Evolutionary conservation across 2,797 vertebrate species (phyloP).

Genomic region (Acipenser oxyrinchus): DNA sequence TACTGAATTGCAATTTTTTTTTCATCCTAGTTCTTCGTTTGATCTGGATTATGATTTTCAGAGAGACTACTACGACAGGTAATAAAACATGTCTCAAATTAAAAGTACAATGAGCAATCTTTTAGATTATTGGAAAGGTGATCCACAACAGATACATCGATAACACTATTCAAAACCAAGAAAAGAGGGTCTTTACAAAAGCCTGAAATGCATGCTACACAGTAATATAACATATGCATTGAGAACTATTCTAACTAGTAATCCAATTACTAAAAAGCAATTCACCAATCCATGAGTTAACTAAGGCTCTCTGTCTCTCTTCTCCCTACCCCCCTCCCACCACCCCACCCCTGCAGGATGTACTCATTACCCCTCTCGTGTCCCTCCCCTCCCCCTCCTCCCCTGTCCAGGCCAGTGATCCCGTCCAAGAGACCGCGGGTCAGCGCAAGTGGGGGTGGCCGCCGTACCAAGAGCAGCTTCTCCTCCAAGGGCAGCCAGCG

Average conservation of each 20-base stretch:
- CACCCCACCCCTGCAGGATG: conserved; percentile 63
- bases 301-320: neutral
- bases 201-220: neutral
- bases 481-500: conserved; percentile 81
- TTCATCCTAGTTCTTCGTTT: conserved; percentile 39
- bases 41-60: conserved; percentile 86
- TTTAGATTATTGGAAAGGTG: neutral
- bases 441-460: conserved; percentile 71
- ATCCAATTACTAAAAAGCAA: neutral
- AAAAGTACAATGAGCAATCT: neutral
- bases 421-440: conserved; percentile 82
- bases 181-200: neutral
- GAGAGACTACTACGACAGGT: conserved; percentile 88
- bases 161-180: neutral
- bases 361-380: conserved; percentile 80
- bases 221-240: neutral
- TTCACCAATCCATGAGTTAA: neutral
- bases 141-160: no score
- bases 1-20: neutral
- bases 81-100: conserved; percentile 19
- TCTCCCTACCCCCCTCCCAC: conserved; percentile 71
- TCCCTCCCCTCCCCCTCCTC: conserved; percentile 76
- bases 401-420: conserved; percentile 75
- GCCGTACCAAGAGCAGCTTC: conserved; percentile 79
- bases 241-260: neutral